Evolutionary conservation across 2,113 vertebrate species (phyloP).

Genomic region (Saguinus midas): DNA sequence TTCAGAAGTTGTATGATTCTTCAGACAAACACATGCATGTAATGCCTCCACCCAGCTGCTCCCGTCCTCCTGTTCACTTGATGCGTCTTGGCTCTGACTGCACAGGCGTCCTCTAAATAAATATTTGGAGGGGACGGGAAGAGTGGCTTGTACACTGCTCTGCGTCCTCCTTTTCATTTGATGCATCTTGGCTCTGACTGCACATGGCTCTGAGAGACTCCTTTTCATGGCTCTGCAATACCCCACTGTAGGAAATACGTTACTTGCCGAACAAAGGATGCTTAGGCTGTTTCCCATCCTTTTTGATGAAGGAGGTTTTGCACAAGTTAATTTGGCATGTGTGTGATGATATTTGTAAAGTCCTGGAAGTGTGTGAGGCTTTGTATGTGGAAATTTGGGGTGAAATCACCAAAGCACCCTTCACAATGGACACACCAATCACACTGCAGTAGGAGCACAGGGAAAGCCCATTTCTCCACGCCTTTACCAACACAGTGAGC

Average conservation of each 20-base stretch:
- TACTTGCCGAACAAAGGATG: background rate
- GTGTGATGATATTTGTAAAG: background rate
- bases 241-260: background rate
- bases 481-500: background rate
- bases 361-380: background rate
- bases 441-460: background rate
- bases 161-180: background rate
- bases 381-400: background rate
- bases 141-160: fast-evolving
- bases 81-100: background rate
- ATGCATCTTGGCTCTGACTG: background rate
- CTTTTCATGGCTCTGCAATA: background rate
- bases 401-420: background rate
- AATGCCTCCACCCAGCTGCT: background rate
- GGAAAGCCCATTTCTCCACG: fast-evolving
- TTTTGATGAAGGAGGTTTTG: background rate
- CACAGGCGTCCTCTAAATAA: too few species aligned
- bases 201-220: background rate
- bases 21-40: background rate
- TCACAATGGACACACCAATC: fast-evolving
- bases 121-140: too few species aligned
- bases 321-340: background rate
- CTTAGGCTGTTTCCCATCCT: background rate
- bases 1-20: background rate
- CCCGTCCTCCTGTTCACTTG: background rate